Base-by-base conservation (phyloP, 1,140 invertebrate genomes). In the Physella acuta region DNA sequence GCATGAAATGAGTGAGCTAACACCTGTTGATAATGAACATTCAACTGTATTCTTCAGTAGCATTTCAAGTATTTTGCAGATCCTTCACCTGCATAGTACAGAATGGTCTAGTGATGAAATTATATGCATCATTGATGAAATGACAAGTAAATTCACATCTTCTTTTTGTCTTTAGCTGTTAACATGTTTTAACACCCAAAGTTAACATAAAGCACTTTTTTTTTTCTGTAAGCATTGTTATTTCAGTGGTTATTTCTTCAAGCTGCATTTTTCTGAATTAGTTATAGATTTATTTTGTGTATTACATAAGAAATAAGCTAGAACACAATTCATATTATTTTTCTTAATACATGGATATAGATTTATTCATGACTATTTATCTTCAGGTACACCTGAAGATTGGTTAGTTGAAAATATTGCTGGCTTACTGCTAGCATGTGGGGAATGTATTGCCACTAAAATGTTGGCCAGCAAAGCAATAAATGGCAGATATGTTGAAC, bases 401-500 rank as follows among this genome's bases (percentile, higher is more conserved):
- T 85, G 84, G 84, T 61, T 82, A 26, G 75, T 79, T 49, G 82
- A 84, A 64, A 85, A 84, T 71, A 74, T 82, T 39, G 80, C 84
- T 37, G 76, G 76, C 49, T 71, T 85, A 26, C 49, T 85, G 28
- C 77, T 83, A 28, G 70, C 81, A 2, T 83, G 82, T 75, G 82
- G 84, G 20, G 79, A 84, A 68, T 65, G 68, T 2, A 81, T 85
- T 30, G 81, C 82, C 17, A 73, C 79, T 26, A 84, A 80, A 64
- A 73, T 82, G 70, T 71, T 85, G n/a, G 72, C 75, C 24, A 84
- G 80, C 70, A 84, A 84, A 70, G 82, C 82, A 49, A 84, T 84
- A 34, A 84, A 85, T 76, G 82, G 82, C 16, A 74, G 81, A 60
- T 76, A 81, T 26, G 58, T 73, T 16, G 84, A 85, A 71, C 67